phyloP scores from a whole-genome alignment of 2,888 invertebrate genomes.

The Octonoba sinensis region DNA sequence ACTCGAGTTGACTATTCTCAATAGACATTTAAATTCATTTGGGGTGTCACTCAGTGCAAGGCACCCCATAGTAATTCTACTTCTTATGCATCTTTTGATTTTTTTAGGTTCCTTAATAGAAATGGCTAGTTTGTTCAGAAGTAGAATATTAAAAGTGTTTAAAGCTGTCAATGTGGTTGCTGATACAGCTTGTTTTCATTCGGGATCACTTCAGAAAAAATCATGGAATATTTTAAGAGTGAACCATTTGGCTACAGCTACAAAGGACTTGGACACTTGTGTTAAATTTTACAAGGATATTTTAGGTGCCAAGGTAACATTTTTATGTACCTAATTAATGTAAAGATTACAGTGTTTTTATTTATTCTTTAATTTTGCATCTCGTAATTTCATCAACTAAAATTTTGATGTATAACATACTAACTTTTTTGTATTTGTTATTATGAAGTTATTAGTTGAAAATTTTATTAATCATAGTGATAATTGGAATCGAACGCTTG shows the following conservation, averaged over 20 bases:
- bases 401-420: background rate
- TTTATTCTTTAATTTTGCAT: no score
- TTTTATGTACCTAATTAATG: background rate
- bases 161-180: background rate
- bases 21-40: no score
- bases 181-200: background rate
- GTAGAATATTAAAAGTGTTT: constrained; percentile 1
- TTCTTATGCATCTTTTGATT: background rate
- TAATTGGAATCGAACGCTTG: no score
- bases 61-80: no score
- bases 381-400: no score
- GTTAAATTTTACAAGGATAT: constrained; percentile 74
- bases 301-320: constrained; percentile 74
- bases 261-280: constrained; percentile 74
- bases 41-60: no score
- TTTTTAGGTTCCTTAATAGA: background rate
- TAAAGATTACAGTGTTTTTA: background rate
- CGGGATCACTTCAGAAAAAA: constrained; percentile 25
- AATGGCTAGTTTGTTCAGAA: background rate
- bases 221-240: constrained; percentile 73
- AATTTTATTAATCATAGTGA: no score
- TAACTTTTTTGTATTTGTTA: background rate
- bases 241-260: constrained; percentile 77
- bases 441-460: no score
- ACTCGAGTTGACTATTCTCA: no score